Conservation (phyloP, 2,797 vertebrate species). For the Loriculus beryllinus region DNA sequence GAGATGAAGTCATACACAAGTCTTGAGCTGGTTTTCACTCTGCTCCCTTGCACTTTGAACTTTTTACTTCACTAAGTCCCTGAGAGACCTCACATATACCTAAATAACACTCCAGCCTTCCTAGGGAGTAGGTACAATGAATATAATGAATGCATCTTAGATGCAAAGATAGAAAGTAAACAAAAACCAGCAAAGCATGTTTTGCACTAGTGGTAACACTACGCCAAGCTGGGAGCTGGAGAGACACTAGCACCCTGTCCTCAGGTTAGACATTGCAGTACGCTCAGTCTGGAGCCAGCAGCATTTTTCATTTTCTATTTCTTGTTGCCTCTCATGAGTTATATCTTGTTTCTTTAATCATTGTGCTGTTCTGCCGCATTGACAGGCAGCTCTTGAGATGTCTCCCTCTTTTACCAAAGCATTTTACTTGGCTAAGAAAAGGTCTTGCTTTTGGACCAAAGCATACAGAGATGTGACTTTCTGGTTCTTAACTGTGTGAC, state of each 20-base stretch:
- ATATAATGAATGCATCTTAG: not conserved
- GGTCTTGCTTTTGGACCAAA: conserved; percentile 37
- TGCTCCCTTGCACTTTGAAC: not conserved
- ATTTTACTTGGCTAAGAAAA: not conserved
- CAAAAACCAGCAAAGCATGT: not conserved
- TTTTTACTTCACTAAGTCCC: not conserved
- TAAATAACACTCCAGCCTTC: not conserved
- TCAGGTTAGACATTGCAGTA: not conserved
- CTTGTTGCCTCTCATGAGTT: not conserved
- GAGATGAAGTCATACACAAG: not conserved
- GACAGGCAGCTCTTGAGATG: not conserved
- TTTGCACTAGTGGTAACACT: not conserved
- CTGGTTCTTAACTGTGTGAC: not conserved
- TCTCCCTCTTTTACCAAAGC: not conserved
- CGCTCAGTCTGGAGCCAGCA: not conserved
- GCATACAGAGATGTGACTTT: conserved; percentile 4
- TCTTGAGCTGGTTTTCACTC: not conserved
- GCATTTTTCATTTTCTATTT: not conserved
- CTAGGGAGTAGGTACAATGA: not conserved
- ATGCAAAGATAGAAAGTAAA: not conserved
- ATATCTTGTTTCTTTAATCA: conserved; percentile 2
- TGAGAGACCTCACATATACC: not conserved
- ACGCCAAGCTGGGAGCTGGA: not conserved
- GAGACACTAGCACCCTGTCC: not conserved
- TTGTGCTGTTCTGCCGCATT: not conserved